These are phyloP conservation scores for Salvelinus namaycush DNA, from an alignment of 2,113 vertebrate species.

Conservation along the genomic window DNA sequence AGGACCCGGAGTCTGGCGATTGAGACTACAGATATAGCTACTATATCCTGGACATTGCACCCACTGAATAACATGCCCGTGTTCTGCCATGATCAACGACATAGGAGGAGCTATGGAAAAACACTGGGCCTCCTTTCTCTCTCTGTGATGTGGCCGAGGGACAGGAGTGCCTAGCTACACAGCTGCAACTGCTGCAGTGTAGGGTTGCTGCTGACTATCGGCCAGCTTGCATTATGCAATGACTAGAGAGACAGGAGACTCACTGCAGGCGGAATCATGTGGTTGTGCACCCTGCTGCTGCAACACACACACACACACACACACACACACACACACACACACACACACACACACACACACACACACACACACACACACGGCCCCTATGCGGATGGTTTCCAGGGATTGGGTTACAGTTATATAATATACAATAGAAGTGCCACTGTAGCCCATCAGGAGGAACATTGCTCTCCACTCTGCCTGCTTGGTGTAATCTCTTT, in stretches of 20 bases:
- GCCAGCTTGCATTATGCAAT: constrained; percentile 15
- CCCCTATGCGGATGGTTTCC: background rate
- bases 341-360: too few relatives aligned
- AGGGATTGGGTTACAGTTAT: background rate
- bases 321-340: too few relatives aligned
- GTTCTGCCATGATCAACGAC: background rate
- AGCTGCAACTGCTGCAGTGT: background rate
- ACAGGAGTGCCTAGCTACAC: background rate
- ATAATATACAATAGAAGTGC: constrained; percentile 2
- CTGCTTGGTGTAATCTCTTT: background rate
- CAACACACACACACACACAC: too few relatives aligned
- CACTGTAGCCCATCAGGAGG: background rate
- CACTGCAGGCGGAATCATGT: background rate
- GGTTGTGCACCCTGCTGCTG: background rate
- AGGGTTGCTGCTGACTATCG: constrained; percentile 16
- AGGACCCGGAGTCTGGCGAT: too few relatives aligned
- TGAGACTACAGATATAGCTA: too few relatives aligned
- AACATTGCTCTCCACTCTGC: background rate
- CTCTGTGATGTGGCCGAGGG: background rate
- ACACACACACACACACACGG: background rate
- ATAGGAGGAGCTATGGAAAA: constrained; percentile 3
- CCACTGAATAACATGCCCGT: background rate
- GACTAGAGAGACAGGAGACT: background rate
- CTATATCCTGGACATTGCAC: background rate
- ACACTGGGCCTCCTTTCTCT: background rate